Evolutionary conservation across 2,888 invertebrate species (phyloP).

Genomic region (Pteria penguin): DNA sequence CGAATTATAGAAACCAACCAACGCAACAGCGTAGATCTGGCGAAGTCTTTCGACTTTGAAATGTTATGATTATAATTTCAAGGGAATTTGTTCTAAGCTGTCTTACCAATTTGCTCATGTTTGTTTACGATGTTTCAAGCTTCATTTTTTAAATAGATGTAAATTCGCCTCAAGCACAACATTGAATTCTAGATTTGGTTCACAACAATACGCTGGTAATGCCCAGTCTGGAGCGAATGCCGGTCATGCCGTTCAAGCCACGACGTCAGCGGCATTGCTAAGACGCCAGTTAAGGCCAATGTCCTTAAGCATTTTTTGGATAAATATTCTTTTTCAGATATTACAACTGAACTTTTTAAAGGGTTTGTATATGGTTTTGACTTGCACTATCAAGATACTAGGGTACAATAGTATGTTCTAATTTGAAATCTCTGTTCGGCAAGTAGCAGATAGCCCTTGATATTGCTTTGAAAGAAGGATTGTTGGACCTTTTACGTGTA

Average conservation of each 20-base stretch:
- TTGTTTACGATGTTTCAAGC: background rate
- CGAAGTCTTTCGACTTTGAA: background rate
- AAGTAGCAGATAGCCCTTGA: background rate
- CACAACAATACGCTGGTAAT: no score
- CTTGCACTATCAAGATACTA: background rate
- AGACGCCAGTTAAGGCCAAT: constrained; percentile 1
- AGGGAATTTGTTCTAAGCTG: background rate
- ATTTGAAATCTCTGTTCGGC: constrained; percentile 4
- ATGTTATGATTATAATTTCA: constrained; percentile 25
- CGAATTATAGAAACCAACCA: background rate
- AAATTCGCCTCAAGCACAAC: background rate
- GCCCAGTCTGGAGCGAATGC: background rate
- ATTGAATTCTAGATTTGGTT: background rate
- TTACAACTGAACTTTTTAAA: background rate
- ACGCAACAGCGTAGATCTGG: background rate
- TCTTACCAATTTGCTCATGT: constrained; percentile 2
- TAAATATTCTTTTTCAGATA: background rate
- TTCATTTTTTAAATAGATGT: background rate
- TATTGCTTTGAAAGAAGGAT: background rate
- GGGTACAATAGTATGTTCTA: background rate
- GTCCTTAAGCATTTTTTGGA: background rate
- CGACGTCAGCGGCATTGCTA: background rate
- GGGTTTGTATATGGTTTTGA: constrained; percentile 9
- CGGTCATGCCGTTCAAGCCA: background rate
- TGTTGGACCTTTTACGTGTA: background rate